Evolutionary conservation across 2,113 vertebrate genomes (phyloP), one percentile per base, ranked within the genome.

Genomic region (Elephas maximus): DNA sequence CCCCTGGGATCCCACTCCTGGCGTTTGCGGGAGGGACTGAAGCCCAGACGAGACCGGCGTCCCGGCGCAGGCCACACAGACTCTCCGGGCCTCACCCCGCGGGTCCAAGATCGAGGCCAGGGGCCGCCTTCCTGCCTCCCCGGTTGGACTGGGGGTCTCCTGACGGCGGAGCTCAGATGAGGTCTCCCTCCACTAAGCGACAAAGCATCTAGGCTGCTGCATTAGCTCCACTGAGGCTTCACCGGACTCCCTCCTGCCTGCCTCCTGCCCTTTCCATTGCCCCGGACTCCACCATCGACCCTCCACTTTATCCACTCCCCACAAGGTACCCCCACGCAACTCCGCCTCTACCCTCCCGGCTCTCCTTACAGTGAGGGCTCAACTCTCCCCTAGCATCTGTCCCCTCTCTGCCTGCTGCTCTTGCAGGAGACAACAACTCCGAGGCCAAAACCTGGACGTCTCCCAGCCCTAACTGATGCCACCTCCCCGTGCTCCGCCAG

Each of bases 321-420:
- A 0, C 60, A 18, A 73, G 9, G 33, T 1, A 48, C 4, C 41
- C 62, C n/a, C 41, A 2, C 28, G 0, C 37, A 4, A 2, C 5
- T 17, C 18, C 26, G 21, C 67, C 81, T 21, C 62, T 1, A 11
- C 69, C 57, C 51, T 71, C 62, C 10, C 33, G 8, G 37, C 48
- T 14, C 48, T 51, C 18, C 20, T 23, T 15, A 6, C 2, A 33
- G 8, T 20, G 11, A 23, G 2, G 10, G 14, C 69, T 28, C 45
- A 33, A 7, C 8, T 0, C n/a, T 8, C n/a, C 62, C 69, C 60
- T 69, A 2, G 9, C 30, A 1, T 24, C 8, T 17, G 5, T 5
- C 15, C 53, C 26, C 14, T 20, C n/a, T 23, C 12, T 0, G 9
- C 6, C 6, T 37, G 0, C 45, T 18, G 80, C 65, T 26, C 37